Evolutionary conservation across 2,797 vertebrate species (phyloP).

Genomic region (Pipistrellus pipistrellus): DNA sequence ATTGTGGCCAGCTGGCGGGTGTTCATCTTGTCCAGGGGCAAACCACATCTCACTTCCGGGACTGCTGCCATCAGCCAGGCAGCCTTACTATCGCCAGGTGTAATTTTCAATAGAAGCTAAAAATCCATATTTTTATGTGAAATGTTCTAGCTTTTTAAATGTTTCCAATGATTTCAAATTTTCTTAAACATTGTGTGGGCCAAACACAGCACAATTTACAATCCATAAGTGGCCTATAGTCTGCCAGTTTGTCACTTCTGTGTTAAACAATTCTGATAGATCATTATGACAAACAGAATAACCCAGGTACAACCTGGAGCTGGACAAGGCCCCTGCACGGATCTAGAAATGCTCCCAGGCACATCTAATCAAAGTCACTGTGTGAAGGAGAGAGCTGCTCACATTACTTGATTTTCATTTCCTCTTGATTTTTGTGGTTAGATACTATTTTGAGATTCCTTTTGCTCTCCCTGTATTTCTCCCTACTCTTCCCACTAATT

Average conservation of each 20-base stretch:
- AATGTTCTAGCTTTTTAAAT: conserved; percentile 9
- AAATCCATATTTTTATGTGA: conserved; percentile 21
- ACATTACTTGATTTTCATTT: not conserved
- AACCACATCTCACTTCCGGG: not conserved
- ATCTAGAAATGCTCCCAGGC: not conserved
- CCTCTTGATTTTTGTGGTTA: conserved; percentile 2
- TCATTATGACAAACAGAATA: not conserved
- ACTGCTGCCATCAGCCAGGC: not conserved
- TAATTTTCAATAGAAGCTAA: conserved; percentile 4
- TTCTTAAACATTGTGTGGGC: not conserved
- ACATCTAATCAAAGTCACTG: not conserved
- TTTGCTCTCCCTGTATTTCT: not conserved
- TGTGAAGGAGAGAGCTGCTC: not conserved
- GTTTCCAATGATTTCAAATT: not conserved
- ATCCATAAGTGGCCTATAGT: not conserved
- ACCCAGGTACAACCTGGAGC: not conserved
- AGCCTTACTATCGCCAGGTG: not conserved
- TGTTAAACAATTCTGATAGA: conserved; percentile 13
- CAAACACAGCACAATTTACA: not conserved
- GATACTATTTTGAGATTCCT: not conserved
- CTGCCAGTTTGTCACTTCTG: not conserved
- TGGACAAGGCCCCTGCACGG: not conserved
- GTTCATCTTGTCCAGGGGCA: accelerated
- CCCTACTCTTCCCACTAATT: not conserved
- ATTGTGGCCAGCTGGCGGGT: not conserved